Evolutionary conservation across 2,797 vertebrate genomes (phyloP), one percentile per base, ranked within the genome.

Genomic region (Sebastolobus alascanus): DNA sequence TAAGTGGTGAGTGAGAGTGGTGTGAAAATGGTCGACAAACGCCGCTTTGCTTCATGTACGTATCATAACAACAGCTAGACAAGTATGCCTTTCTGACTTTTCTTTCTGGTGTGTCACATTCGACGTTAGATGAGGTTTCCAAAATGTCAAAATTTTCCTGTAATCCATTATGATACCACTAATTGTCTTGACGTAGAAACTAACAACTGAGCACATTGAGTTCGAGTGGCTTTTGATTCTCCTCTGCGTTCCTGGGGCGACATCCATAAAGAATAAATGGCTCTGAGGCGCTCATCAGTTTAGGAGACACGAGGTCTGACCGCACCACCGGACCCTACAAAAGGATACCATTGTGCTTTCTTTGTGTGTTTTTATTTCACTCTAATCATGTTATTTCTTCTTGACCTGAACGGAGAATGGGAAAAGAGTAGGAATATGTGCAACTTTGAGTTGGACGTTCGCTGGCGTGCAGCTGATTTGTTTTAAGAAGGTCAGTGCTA

Each of bases 281-380:
- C 80, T 82, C 20, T 33, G 79, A 73, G 75, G 74, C 31, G 52
- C 75, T 77, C 80, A 91, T 91, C 87, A 86, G 81, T 88, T 85
- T 11, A 79, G 89, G 93, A 94, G 94, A 93, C 92, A 80, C 66
- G 52, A 20, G 87, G 93, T 93, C 93, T 94, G 89, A 91, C 92
- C 91, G 50, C 91, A 93, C 71, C 55, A 22, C 82, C 37, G 74
- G 80, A 54, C 77, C 69, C 46, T 70, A 84, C 86, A 87, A 84
- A 77, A 75, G 77, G 56, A 87, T 75, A 83, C 75, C 73, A 84
- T 87, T 94, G 87, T 91, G 87, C 80, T 87, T 76, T 87, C 67
- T 79, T 78, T 73, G 46, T 78, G 60, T 89, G 86, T 88, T 92
- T 89, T 85, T 79, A 85, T 86, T 92, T 84, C 85, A 78, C 60